Base-by-base conservation (phyloP, 2,888 invertebrate genomes). In the Euzophera pinguis region DNA sequence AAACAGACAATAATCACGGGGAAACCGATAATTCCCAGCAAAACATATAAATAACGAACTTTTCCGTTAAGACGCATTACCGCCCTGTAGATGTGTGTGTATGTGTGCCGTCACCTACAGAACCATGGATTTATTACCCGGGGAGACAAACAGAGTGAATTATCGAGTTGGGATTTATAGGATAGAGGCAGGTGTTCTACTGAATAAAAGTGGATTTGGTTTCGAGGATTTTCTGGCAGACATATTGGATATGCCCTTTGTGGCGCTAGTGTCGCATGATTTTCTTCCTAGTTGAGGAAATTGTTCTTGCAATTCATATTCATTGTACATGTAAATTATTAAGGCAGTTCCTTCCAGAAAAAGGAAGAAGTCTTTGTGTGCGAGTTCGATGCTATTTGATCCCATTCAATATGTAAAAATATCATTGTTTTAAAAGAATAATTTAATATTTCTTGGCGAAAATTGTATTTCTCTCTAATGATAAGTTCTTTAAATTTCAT, bases 11-110 rank as follows among this genome's bases (percentile, higher is more conserved):
- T 27, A 38, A 22, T 10, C 13, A 5, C 10, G 9, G 7, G 7
- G 32, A 7, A 39, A 3, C 14, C 53, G 39, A 56, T 57, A 53
- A 54, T 52, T 61, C 57, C 59, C 66, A 68, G 71, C 71, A 79
- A 77, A 81, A 81, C 81, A 80, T 75, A 81, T 81, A 83, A 81
- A 83, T 84, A 74, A 79, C 72, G 50, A 70, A 71, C 68, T 72
- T 75, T 74, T 65, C 56, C 65, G 54, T 59, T 58, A 57, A 43
- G 60, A 53, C 53, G 32, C 59, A 59, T 62, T 39, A 29, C 27
- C 50, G 43, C 13, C 27, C n/a, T 10, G 39, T 16, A 3, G 7
- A 16, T 39, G 14, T 39, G 39, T 38, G 41, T 45, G 50, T 53
- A 8, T 32, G 45, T 52, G 56, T 61, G 63, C 60, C 62, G 62